Percentiles rank a stretch among this genome's conserved stretches.
phyloP scores from a whole-genome alignment of 2,888 invertebrate species.

The Stenurella melanura region DNA sequence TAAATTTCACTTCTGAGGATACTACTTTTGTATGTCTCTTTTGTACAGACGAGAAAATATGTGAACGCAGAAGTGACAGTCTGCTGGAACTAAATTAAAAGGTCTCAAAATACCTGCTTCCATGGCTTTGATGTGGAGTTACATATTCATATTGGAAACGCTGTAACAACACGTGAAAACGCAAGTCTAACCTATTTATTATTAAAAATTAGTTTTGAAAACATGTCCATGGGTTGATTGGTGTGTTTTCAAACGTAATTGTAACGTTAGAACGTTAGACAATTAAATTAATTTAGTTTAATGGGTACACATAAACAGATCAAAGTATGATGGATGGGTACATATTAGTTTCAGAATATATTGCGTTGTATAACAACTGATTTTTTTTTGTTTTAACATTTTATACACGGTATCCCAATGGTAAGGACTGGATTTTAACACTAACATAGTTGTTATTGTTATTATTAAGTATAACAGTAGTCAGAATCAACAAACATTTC shows the following conservation, averaged over 20 bases:
- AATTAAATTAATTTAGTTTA: slow-evolving; percentile 4
- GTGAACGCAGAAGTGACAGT: slow-evolving; percentile 41
- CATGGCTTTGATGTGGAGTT: slow-evolving; percentile 24
- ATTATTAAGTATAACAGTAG: too few relatives aligned
- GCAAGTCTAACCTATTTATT: slow-evolving; percentile 5
- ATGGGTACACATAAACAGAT: not conserved
- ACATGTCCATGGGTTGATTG: not conserved
- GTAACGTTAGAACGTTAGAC: slow-evolving; percentile 7
- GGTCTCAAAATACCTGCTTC: slow-evolving; percentile 39
- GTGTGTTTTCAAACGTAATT: not conserved
- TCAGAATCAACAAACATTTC: too few relatives aligned
- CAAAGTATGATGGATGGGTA: not conserved
- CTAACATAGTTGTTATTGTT: too few relatives aligned
- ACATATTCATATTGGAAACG: slow-evolving; percentile 23
- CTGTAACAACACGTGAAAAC: not conserved
- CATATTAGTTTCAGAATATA: too few relatives aligned
- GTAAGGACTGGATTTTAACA: too few relatives aligned
- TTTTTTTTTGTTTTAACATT: too few relatives aligned
- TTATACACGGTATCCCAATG: too few relatives aligned
- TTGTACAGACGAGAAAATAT: slow-evolving; percentile 49
- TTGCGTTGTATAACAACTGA: too few relatives aligned
- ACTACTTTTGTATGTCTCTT: slow-evolving; percentile 45
- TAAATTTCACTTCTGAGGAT: slow-evolving; percentile 44
- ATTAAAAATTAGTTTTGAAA: not conserved
- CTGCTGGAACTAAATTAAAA: slow-evolving; percentile 31